phyloP scores from a whole-genome alignment of 2,113 vertebrate genomes.

The Lota lota region DNA sequence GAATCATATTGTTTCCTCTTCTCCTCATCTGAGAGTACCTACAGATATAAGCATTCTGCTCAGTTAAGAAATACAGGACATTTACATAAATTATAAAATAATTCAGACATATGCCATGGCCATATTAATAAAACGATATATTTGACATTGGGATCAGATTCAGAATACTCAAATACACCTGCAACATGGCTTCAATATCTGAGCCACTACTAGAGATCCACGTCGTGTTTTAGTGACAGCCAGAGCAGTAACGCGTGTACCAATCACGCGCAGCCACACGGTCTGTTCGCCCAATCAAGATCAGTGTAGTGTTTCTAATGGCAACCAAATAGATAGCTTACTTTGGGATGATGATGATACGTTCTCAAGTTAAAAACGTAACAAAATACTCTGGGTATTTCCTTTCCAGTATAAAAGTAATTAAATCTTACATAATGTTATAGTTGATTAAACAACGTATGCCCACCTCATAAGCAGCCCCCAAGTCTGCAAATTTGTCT shows the following conservation, averaged over 20 bases:
- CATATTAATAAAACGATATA: too few relatives aligned
- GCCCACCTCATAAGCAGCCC: slow-evolving; percentile 93
- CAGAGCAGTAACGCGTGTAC: slow-evolving; percentile 23
- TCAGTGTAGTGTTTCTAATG: slow-evolving; percentile 44
- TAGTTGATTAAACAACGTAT: not conserved
- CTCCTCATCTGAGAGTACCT: slow-evolving; percentile 96
- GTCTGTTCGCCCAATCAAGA: slow-evolving; percentile 67
- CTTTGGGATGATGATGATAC: slow-evolving; percentile 2
- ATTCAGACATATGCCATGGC: too few relatives aligned
- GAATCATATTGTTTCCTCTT: slow-evolving; percentile 95
- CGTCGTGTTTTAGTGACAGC: slow-evolving; percentile 32
- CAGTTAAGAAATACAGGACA: not conserved
- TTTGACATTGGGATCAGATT: too few relatives aligned
- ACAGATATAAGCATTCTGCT: not conserved
- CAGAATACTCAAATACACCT: too few relatives aligned
- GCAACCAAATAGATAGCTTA: slow-evolving; percentile 46
- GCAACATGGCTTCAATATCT: not conserved
- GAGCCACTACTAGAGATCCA: slow-evolving; percentile 29
- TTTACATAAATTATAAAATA: too few relatives aligned
- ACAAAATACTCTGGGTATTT: too few relatives aligned
- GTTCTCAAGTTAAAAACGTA: too few relatives aligned
- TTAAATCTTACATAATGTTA: too few relatives aligned
- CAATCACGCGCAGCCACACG: slow-evolving; percentile 78
- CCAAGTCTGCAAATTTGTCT: slow-evolving; percentile 95
- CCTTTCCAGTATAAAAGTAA: too few relatives aligned